Evolutionary conservation across 1,140 invertebrate genomes (phyloP).

Genomic region (Calephelis nemesis): DNA sequence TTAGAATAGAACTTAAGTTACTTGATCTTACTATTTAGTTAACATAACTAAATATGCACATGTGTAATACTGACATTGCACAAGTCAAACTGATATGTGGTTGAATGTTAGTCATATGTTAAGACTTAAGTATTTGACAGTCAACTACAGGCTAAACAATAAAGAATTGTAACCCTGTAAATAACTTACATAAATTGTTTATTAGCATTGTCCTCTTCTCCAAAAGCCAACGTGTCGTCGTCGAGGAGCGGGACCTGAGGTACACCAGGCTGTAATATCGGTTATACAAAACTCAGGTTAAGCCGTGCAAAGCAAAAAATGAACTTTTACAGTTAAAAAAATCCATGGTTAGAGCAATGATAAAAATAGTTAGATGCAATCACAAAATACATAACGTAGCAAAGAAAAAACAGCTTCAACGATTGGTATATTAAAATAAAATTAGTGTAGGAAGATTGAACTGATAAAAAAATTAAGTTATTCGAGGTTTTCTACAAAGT

Average conservation of each 20-base stretch:
- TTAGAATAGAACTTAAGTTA: no score
- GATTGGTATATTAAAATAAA: slow-evolving; percentile 9
- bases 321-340: neutral
- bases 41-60: no score
- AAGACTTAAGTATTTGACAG: no score
- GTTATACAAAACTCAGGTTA: slow-evolving; percentile 54
- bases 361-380: neutral
- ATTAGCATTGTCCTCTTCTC: slow-evolving; percentile 87
- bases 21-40: no score
- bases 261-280: slow-evolving; percentile 76
- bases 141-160: neutral
- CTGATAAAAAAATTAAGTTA: neutral
- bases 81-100: no score
- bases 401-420: slow-evolving; percentile 39
- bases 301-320: slow-evolving; percentile 71
- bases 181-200: slow-evolving; percentile 70
- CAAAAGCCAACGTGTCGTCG: slow-evolving; percentile 92
- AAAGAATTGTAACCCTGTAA: neutral
- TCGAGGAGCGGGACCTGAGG: slow-evolving; percentile 87
- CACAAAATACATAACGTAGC: slow-evolving; percentile 24
- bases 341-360: neutral
- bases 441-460: neutral
- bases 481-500: neutral
- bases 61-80: no score
- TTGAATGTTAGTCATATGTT: no score